Conservation (phyloP, 2,113 vertebrate genomes). For the Zapus hudsonius region DNA sequence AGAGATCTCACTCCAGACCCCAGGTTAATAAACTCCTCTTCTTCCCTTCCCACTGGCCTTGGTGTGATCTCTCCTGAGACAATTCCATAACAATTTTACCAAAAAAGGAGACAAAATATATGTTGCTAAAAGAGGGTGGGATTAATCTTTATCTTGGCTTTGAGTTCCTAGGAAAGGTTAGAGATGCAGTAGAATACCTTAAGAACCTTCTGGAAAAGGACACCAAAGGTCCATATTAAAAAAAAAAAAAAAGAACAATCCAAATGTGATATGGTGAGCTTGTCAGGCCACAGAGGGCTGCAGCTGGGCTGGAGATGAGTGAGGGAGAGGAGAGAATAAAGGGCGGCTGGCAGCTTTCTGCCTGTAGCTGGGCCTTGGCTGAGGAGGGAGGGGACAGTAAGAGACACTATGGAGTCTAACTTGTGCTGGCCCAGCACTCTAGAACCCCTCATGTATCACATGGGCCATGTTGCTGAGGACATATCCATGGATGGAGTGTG, state of each 20-base stretch:
- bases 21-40: too few relatives aligned
- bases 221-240: neutral
- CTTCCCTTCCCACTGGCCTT: too few relatives aligned
- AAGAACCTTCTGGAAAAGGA: neutral
- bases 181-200: neutral
- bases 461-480: neutral
- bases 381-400: neutral
- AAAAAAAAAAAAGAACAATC: neutral
- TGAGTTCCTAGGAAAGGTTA: neutral
- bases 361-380: neutral
- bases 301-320: neutral
- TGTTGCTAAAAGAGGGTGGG: neutral
- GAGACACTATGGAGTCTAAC: neutral
- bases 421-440: neutral
- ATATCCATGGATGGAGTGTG: neutral
- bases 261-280: neutral
- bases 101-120: neutral
- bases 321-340: neutral
- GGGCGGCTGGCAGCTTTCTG: neutral
- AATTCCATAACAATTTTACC: too few relatives aligned
- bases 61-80: too few relatives aligned
- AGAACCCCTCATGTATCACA: neutral
- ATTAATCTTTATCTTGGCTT: slow-evolving; percentile 10
- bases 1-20: too few relatives aligned
- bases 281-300: too few relatives aligned